Conservation (phyloP, 2,113 vertebrate species). For the Sclerurus mexicanus region DNA sequence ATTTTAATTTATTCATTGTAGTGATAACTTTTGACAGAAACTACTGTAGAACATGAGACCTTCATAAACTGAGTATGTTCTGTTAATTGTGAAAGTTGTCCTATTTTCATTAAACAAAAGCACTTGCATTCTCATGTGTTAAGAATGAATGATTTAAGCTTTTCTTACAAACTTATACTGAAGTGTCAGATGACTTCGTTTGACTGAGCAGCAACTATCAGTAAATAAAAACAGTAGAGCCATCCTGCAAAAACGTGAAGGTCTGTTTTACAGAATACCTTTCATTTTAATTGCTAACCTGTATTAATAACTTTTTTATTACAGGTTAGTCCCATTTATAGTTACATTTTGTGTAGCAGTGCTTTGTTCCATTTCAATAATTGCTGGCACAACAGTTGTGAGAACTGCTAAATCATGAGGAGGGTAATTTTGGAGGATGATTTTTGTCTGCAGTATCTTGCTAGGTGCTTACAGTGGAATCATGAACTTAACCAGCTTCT, state of each 20-base stretch:
- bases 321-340: neutral
- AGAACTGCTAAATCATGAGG: neutral
- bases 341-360: neutral
- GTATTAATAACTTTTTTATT: neutral
- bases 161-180: neutral
- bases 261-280: neutral
- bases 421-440: neutral
- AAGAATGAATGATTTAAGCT: neutral
- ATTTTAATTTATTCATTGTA: no score
- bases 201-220: neutral
- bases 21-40: no score
- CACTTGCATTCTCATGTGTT: no score
- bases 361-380: neutral
- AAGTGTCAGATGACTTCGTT: neutral
- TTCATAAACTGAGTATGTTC: no score
- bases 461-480: neutral
- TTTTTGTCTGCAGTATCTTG: neutral
- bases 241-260: neutral
- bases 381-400: accelerated
- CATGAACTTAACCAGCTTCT: neutral
- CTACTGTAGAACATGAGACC: no score
- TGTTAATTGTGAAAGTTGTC: no score
- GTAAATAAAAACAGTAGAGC: neutral
- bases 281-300: neutral
- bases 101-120: no score